Base-by-base conservation (phyloP, 1,140 invertebrate species). In the Papilio polytes region DNA sequence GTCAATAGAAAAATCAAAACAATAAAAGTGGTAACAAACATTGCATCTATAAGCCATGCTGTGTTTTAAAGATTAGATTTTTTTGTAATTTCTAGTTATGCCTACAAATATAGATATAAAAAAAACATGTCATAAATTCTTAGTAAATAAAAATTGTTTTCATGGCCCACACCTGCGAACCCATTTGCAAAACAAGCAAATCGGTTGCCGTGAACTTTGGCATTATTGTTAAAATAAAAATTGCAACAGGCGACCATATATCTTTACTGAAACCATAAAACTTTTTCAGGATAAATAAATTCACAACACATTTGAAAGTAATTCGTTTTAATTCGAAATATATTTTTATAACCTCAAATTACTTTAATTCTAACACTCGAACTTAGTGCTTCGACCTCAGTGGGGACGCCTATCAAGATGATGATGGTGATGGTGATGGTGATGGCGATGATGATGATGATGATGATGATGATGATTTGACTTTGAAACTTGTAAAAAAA, bases 201-300 rank as follows among this genome's bases (percentile, higher is more conserved):
- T 26, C 63, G 12, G 63, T 70, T 70, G 15, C 63, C 63, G 63
- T 70, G 63, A 70, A 70, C 63, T 70, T 70, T 70, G 63, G 63
- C 63, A 70, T 31, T 70, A 36, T 36, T 70, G 12, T 70, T 26
- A 31, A 70, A 70, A 70, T 31, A 70, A 31, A 70, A 70, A 70
- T 70, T 70, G 63, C 63, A 70, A 31, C 63, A 31, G 63, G 22
- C 26, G 15, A 70, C 12, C 22, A 63, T 63, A 31, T 63, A 63
- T 63, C 59, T 63, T 22, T 12, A 26, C 59, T 63, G 59, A 63
- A 63, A 63, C 9, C 59, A 26, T 63, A 63, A 22, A 63, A 63
- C 59, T 63, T 63, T 26, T 63, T 26, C 20, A 63, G 9, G 59
- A 13, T 63, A 26, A 63, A 63, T 63, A 63, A 63, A 63, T 63